Base-by-base conservation (phyloP, 2,797 vertebrate genomes). In the Todus mexicanus region DNA sequence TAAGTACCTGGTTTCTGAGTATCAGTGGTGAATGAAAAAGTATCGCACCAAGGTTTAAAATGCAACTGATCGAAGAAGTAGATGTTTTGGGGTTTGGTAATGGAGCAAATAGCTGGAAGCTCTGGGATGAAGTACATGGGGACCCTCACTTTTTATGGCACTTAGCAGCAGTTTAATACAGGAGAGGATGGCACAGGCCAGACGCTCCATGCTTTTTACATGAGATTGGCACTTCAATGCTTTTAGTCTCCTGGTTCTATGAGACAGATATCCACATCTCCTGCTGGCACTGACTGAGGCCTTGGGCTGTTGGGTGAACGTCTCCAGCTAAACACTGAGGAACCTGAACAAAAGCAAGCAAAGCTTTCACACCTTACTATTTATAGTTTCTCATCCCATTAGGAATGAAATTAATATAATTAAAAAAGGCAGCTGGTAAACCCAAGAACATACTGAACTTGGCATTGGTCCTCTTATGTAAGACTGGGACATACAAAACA, bases 401-500 rank as follows among this genome's bases (percentile, higher is more conserved):
- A 76, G 59, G 59, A 87, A 72, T 53, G 75, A 64, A 31, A 54
- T 77, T 51, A 54, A 77, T 60, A 77, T 74, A 74, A 89, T 85
- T 95, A 3, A 2, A 87, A 78, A 83, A 75, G 64, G 82, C 84
- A 84, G 59, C 70, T 88, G 74, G 69, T 91, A 84, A 87, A 90
- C 78, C 37, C 57, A 75, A 88, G 85, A 90, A 88, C 72, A 72
- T 50, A 45, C 75, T 70, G 91, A 92, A 87, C 83, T 90, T 90
- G 92, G 72, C 83, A 66, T 53, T 1, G 0, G 12, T 68, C 43
- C 73, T 78, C 33, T 86, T 80, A 26, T 37, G 56, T 40, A 71
- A 68, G 81, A 61, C 84, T 94, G 84, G 68, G 90, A 74, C 54
- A 87, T 65, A 6, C 93, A 84, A 94, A 93, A 83, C 76, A 16